These are phyloP conservation scores for Scarus forsteni DNA, from an alignment of 2,797 vertebrate species.

Conservation along the genomic window DNA sequence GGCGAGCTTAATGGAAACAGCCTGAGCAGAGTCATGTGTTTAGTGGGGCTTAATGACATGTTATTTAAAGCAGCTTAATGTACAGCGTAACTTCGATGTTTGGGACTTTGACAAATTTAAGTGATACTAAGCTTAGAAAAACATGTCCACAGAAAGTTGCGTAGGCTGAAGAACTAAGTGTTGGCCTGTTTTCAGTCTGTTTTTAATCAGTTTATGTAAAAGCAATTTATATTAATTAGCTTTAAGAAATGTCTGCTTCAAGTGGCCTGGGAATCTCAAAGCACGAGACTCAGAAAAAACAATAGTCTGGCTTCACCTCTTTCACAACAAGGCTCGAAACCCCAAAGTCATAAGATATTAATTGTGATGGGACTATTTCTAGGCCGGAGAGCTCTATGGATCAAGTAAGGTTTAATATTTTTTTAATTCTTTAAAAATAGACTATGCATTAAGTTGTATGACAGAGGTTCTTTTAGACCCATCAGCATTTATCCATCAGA, in stretches of 20 bases:
- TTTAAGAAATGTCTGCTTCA: slow-evolving; percentile 27
- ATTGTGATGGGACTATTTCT: too few relatives aligned
- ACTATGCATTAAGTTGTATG: too few relatives aligned
- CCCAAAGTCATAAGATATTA: too few relatives aligned
- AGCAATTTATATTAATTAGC: slow-evolving; percentile 23
- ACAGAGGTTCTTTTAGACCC: too few relatives aligned
- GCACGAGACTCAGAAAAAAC: not conserved
- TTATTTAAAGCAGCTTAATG: not conserved
- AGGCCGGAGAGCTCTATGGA: too few relatives aligned
- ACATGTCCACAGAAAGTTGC: slow-evolving; percentile 10
- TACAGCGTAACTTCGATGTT: not conserved
- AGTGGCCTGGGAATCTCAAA: slow-evolving; percentile 29
- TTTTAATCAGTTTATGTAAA: not conserved
- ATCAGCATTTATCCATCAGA: too few relatives aligned
- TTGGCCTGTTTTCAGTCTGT: too few relatives aligned
- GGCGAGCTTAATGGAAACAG: not conserved
- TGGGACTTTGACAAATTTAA: not conserved
- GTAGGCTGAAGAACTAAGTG: slow-evolving; percentile 17
- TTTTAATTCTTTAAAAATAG: too few relatives aligned
- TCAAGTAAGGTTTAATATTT: too few relatives aligned
- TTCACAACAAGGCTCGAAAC: too few relatives aligned
- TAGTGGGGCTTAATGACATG: not conserved
- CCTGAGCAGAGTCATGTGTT: not conserved
- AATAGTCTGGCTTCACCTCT: too few relatives aligned
- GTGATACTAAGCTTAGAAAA: not conserved